phyloP scores from a whole-genome alignment of 2,113 vertebrate species.

The Pluvianellus socialis region DNA sequence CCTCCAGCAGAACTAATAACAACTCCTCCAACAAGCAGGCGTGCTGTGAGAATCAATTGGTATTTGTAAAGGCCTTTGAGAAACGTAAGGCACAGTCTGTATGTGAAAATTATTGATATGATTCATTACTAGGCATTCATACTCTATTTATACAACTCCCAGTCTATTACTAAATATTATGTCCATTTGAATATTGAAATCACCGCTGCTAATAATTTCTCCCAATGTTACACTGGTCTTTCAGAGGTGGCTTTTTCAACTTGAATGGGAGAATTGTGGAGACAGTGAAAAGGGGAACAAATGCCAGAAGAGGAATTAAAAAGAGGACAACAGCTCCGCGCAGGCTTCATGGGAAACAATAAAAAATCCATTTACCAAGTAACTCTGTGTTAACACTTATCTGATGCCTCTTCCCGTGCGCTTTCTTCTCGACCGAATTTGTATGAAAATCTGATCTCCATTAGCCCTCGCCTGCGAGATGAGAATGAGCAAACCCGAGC shows the following conservation, averaged over 20 bases:
- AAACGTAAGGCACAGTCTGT: slow-evolving; percentile 55
- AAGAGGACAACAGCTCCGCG: slow-evolving; percentile 34
- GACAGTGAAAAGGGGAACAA: slow-evolving; percentile 37
- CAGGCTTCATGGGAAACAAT: slow-evolving; percentile 21
- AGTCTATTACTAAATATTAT: slow-evolving; percentile 45
- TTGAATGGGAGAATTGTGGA: slow-evolving; percentile 46
- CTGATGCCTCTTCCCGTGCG: background rate
- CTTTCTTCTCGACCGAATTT: background rate
- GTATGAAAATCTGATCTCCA: slow-evolving; percentile 15
- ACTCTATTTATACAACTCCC: slow-evolving; percentile 64
- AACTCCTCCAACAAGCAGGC: slow-evolving; percentile 44
- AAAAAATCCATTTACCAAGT: slow-evolving; percentile 45
- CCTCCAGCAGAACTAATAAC: slow-evolving; percentile 39
- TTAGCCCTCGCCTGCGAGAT: background rate
- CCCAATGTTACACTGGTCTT: slow-evolving; percentile 41
- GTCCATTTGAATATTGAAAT: slow-evolving; percentile 58
- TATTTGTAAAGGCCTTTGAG: slow-evolving; percentile 61
- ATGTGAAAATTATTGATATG: slow-evolving; percentile 71
- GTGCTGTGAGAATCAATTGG: slow-evolving; percentile 58
- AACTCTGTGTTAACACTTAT: background rate
- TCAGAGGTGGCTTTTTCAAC: slow-evolving; percentile 14
- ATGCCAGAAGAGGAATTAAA: slow-evolving; percentile 22
- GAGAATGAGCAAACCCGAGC: background rate
- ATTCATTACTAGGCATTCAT: slow-evolving; percentile 70
- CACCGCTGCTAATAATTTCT: slow-evolving; percentile 59